Base-by-base conservation (phyloP, 1,140 invertebrate genomes). In the Musca vetustissima region DNA sequence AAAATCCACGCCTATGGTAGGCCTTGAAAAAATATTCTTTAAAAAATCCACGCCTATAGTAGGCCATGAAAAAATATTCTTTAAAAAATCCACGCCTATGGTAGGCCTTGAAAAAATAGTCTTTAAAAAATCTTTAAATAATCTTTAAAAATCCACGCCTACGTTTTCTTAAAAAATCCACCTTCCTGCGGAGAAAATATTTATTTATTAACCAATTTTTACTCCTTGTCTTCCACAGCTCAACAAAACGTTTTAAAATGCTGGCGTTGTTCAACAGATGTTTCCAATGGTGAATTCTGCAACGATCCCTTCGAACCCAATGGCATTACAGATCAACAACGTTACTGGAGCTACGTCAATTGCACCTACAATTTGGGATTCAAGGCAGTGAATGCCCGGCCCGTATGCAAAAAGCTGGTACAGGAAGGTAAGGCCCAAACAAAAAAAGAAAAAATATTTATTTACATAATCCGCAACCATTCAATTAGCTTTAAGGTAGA, bases 311-410 rank as follows among this genome's bases (percentile, higher is more conserved):
- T 83, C 53, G 71, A 80, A 68, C 74, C 78, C 66, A 75, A 77
- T 13, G 66, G 59, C 19, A 83, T 83, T 28, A 79, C 79, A n/a
- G 80, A 82, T 59, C 81, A 83, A 59, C 81, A 82, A 66, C 77
- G 79, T 22, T 79, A 82, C 57, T 83, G 81, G 81, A 82, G 80
- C 73, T 83, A 82, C 64, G 81, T 83, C 15, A 82, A 83, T 64
- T 83, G 81, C 68, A 80, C 77, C 21, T 80, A 79, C 15, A 76
- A 80, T 50, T 73, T 75, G 69, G 74, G 75, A 24, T 74, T 75
- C 0, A 77, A 77, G 21, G 77, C 80, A 68, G 77, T 80, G 24
- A 82, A 81, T 64, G 76, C 79, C 15, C 74, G 81, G 13, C 79
- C 81, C 17, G 81, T 83, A 22, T 83, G 81, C 74, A 83, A 83